These are phyloP conservation scores for Apamea anceps DNA, from an alignment of 2,888 invertebrate genomes.

Conservation along the genomic window DNA sequence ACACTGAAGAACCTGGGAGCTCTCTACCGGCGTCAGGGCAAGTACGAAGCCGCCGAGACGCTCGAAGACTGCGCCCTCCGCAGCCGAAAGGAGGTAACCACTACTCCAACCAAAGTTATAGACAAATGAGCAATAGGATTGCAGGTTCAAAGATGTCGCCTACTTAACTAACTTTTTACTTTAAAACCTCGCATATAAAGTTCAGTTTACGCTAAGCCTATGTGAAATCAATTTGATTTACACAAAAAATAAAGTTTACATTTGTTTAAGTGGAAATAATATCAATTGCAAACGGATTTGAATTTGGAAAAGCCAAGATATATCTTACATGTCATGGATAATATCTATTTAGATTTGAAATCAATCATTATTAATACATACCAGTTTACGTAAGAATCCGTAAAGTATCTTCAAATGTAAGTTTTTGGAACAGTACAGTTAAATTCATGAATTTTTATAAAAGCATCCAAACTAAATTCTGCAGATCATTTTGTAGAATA, in stretches of 20 bases:
- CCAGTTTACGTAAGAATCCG: too few species aligned
- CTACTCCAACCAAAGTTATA: not conserved
- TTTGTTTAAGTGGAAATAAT: not conserved
- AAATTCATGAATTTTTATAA: not conserved
- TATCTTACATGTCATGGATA: too few species aligned
- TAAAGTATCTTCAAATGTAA: too few species aligned
- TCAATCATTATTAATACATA: too few species aligned
- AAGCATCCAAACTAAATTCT: not conserved
- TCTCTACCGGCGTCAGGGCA: constrained; percentile 99
- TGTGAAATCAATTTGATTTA: not conserved
- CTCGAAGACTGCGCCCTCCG: constrained; percentile 99
- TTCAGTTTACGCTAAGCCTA: not conserved
- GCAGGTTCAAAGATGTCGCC: not conserved
- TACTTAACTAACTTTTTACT: not conserved
- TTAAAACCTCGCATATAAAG: not conserved
- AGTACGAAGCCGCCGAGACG: constrained; percentile 99
- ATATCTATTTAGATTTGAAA: too few species aligned
- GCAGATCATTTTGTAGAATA: too few species aligned
- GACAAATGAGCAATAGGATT: not conserved
- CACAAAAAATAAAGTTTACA: not conserved
- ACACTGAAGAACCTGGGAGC: constrained; percentile 99
- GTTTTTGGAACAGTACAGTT: too few species aligned
- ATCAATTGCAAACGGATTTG: too few species aligned
- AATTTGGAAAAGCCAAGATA: too few species aligned
- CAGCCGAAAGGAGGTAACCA: constrained; percentile 97